Evolutionary conservation across 2,888 invertebrate genomes (phyloP).

Genomic region (Octonoba sinensis): DNA sequence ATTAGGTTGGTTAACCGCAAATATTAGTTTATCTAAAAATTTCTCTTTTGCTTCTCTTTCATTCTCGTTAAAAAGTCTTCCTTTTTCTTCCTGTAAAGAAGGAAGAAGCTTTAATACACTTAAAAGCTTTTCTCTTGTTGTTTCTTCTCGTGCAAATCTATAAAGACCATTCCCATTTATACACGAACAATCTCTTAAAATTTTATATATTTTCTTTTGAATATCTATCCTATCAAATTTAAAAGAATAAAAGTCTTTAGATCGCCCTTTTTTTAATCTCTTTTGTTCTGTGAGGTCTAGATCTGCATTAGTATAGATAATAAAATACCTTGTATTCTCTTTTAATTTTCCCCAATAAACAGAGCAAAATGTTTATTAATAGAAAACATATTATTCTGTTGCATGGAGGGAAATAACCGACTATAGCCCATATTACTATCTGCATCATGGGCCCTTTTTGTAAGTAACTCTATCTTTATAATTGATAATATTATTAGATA

Average conservation of each 20-base stretch:
- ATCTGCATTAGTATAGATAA: conserved; percentile 33
- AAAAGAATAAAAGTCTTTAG: conserved; percentile 25
- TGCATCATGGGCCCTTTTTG: conserved; percentile 10
- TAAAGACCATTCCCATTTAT: conserved; percentile 27
- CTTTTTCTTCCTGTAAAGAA: conserved; percentile 15
- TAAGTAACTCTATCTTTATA: conserved; percentile 30
- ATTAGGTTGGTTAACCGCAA: conserved; percentile 24
- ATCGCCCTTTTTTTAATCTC: conserved; percentile 14
- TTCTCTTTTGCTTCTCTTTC: conserved; percentile 33
- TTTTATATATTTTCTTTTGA: conserved; percentile 29
- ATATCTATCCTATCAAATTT: conserved; percentile 23
- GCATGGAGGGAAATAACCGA: conserved; percentile 12
- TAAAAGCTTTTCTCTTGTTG: conserved; percentile 27
- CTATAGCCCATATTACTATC: conserved; percentile 22
- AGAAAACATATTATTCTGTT: conserved; percentile 21
- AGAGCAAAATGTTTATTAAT: conserved; percentile 26
- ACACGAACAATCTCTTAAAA: conserved; percentile 33
- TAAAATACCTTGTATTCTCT: conserved; percentile 15
- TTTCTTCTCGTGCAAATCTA: conserved; percentile 24
- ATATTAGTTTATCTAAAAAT: conserved; percentile 36
- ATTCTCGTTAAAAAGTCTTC: conserved; percentile 16
- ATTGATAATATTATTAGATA: conserved; percentile 16
- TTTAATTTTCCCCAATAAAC: conserved; percentile 30
- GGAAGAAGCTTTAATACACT: conserved; percentile 22
- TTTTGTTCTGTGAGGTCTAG: conserved; percentile 27